A percentile compares a stretch with the other conserved stretches of the same genome.
Evolutionary conservation across 2,113 vertebrate species (phyloP).

Genomic region (Ancistrus triradiatus): DNA sequence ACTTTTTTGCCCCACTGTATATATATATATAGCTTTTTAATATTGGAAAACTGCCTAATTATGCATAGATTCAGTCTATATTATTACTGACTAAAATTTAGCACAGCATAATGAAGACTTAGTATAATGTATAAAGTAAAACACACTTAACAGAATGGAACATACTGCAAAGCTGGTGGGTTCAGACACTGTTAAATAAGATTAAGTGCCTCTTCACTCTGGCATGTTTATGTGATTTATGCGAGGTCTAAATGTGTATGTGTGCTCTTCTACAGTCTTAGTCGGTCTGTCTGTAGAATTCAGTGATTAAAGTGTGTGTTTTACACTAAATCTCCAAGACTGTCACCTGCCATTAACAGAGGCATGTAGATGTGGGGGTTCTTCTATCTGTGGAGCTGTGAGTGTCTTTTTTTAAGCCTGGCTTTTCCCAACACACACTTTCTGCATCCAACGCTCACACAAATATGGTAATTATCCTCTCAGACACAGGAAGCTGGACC

Average conservation of each 20-base stretch:
- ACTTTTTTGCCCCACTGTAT: no score
- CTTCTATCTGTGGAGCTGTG: slow-evolving; percentile 28
- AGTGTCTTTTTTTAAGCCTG: slow-evolving; percentile 14
- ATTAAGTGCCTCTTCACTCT: not conserved
- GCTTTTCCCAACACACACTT: not conserved
- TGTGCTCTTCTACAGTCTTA: not conserved
- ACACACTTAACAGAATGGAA: not conserved
- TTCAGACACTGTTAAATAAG: slow-evolving; percentile 1
- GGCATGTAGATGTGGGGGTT: no score
- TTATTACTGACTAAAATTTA: no score
- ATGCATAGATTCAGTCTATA: no score
- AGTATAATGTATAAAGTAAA: no score
- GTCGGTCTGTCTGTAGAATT: not conserved
- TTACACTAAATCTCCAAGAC: no score
- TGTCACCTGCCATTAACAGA: slow-evolving; percentile 5
- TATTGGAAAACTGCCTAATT: no score
- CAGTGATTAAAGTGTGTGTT: slow-evolving; percentile 7
- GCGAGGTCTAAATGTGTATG: not conserved
- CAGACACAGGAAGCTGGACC: slow-evolving; percentile 5
- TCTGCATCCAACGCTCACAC: not conserved
- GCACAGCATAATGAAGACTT: no score
- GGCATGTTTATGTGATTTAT: slow-evolving; percentile 36
- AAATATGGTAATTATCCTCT: slow-evolving; percentile 7
- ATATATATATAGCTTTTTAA: no score
- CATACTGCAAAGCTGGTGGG: slow-evolving; percentile 1